Conservation (phyloP, 2,797 vertebrate genomes). For the Megaceryle alcyon region DNA sequence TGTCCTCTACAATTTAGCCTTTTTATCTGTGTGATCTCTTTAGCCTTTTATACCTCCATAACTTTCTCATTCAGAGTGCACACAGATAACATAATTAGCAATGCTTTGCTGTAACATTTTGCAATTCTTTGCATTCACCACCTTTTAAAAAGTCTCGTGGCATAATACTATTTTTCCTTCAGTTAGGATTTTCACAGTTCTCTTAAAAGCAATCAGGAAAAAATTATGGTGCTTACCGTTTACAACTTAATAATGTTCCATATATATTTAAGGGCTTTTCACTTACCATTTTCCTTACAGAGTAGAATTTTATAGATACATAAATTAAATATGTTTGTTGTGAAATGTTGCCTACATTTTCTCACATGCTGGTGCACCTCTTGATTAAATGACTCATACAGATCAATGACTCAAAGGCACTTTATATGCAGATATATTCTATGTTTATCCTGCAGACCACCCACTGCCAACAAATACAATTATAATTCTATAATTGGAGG, state of each 20-base stretch:
- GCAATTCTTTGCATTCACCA: background rate
- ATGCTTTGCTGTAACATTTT: background rate
- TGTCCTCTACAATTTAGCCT: no score
- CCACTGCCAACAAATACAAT: slow-evolving; percentile 28
- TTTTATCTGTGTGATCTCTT: background rate
- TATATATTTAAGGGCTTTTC: background rate
- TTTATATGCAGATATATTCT: slow-evolving; percentile 51
- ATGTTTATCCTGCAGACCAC: slow-evolving; percentile 60
- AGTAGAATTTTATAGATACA: background rate
- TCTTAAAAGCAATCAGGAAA: background rate
- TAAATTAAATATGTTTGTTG: background rate
- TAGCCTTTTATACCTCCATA: background rate
- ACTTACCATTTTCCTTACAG: background rate
- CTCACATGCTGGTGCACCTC: background rate
- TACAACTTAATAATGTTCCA: background rate
- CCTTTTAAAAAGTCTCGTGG: background rate
- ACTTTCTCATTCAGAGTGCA: background rate
- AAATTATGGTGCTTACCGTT: background rate
- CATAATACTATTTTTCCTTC: background rate
- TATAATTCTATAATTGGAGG: slow-evolving; percentile 35
- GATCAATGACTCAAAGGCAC: slow-evolving; percentile 25
- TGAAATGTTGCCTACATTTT: slow-evolving; percentile 1
- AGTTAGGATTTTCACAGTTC: background rate
- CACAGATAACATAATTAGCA: background rate
- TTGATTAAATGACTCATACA: slow-evolving; percentile 33